phyloP scores from a whole-genome alignment of 2,113 vertebrate genomes.

The Pygoscelis adeliae region DNA sequence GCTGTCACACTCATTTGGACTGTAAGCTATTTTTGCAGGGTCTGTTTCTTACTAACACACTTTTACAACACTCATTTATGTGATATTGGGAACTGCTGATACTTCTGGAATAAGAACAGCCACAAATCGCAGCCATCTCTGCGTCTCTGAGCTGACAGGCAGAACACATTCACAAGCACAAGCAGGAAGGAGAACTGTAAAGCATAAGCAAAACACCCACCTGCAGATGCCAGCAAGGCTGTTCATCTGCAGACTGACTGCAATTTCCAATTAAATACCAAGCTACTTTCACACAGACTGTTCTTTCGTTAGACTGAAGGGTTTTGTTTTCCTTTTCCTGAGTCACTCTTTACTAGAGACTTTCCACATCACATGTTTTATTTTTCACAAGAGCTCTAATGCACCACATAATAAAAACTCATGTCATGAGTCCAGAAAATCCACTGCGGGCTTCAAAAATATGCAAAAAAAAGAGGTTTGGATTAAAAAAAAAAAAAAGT shows the following conservation, averaged over 20 bases:
- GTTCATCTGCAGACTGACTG: slow-evolving; percentile 47
- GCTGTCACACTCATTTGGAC: background rate
- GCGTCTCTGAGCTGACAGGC: slow-evolving; percentile 27
- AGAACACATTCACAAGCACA: background rate
- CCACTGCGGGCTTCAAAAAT: background rate
- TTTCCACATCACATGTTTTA: slow-evolving; percentile 48
- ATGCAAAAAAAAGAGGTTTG: background rate
- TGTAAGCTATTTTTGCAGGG: background rate
- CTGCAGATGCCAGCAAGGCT: slow-evolving; percentile 55
- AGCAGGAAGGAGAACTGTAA: slow-evolving; percentile 39
- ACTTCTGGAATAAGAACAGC: background rate
- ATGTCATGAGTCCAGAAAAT: slow-evolving; percentile 16
- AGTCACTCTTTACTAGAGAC: slow-evolving; percentile 35
- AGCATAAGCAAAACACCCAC: slow-evolving; percentile 55
- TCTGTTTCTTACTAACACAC: slow-evolving; percentile 9
- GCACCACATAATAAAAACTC: background rate
- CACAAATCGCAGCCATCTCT: slow-evolving; percentile 31
- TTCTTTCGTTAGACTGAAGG: slow-evolving; percentile 43
- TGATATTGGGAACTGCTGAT: slow-evolving; percentile 24
- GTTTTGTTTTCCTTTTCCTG: slow-evolving; percentile 51
- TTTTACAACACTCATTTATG: background rate
- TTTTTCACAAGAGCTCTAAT: slow-evolving; percentile 48
- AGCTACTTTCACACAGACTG: slow-evolving; percentile 42
- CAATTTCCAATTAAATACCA: slow-evolving; percentile 50
- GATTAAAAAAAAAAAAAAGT: too few species aligned